Base-by-base conservation (phyloP, 2,113 vertebrate genomes). In the Gadus chalcogrammus region DNA sequence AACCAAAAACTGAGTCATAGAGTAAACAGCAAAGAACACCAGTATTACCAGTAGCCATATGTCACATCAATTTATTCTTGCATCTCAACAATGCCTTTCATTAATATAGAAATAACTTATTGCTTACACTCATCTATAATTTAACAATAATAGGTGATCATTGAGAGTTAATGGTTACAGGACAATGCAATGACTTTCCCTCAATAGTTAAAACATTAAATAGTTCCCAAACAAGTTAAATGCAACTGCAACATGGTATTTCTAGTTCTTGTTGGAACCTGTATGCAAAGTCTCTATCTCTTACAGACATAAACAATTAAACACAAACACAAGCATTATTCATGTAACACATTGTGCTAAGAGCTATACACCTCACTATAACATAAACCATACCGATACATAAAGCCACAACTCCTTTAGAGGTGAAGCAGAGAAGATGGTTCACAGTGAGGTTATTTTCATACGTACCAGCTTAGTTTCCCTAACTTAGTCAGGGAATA, bases 81-180 rank as follows among this genome's bases (percentile, higher is more conserved):
- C 18, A 60, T 53, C 74, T 85, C 74, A 69, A 86, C 72, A 78
- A 64, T 74, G 87, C 84, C 82, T 71, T 68, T 86, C 78, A 88
- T 89, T 85, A 88, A 89, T 63, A 55, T 55, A 9, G 38, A 63
- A 42, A 70, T 88, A 86, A 83, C 75, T 88, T 90, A 88, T 89
- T 88, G 84, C 85, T 87, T 80, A 81, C 56, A 73, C 83, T 84
- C 82, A 87, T 79, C 74, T 64, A 75, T 82, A 73, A 78, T 79
- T 81, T 72, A 84, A 83, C 68, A 48, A 79, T 72, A 85, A 83
- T 69, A 81, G 70, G 76, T 70, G 75, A 73, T 82, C 79, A 74
- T 79, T 52, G 74, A 64, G 60, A 79, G 70, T 85, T 82, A 82
- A 78, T 86, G 79, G 78, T 87, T 79, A 82, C 81, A 65, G 78